Base-by-base conservation (phyloP, 2,888 invertebrate species). In the Agriopis aurantiaria region DNA sequence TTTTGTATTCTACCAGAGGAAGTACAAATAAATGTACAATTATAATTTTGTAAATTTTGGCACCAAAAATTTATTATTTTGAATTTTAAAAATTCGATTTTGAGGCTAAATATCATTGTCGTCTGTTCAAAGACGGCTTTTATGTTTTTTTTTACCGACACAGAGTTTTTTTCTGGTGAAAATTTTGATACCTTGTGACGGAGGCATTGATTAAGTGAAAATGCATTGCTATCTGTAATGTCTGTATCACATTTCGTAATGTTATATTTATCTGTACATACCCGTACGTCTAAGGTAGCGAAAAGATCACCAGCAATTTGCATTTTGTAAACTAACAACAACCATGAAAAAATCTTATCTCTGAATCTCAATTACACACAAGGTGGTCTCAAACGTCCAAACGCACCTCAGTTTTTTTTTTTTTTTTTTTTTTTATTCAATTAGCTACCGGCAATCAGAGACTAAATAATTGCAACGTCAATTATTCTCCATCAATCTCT, bases 61-160 rank as follows among this genome's bases (percentile, higher is more conserved):
- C 12, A 68, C 65, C 62, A 62, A 73, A 65, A 65, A 48, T 48
- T 63, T 64, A 41, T 52, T 62, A 49, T 63, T 71, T 72, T 69
- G 72, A 73, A 73, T 76, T 73, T 71, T 23, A 52, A 33, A 68
- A 72, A 76, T 76, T 76, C 76, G 70, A 71, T 64, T 71, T 55
- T 69, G 69, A 71, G 67, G 70, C 67, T 68, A 72, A 46, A 56
- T 68, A 46, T 71, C 71, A 58, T 48, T 41, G 52, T 65, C 76
- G 75, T 76, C 76, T 73, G 75, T 76, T 76, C 63, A 73, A 76
- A 74, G 76, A 76, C 76, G 76, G 48, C 55, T 11, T 61, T 46
- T 55, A 45, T 23, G 33, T 33, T 33, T 40, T 63, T 43, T 66
- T 72, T 48, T 71, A 46, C n/a, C 17, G 63, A 62, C 43, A 58